Evolutionary conservation across 2,113 vertebrate species (phyloP).

Genomic region (Verasper variegatus): DNA sequence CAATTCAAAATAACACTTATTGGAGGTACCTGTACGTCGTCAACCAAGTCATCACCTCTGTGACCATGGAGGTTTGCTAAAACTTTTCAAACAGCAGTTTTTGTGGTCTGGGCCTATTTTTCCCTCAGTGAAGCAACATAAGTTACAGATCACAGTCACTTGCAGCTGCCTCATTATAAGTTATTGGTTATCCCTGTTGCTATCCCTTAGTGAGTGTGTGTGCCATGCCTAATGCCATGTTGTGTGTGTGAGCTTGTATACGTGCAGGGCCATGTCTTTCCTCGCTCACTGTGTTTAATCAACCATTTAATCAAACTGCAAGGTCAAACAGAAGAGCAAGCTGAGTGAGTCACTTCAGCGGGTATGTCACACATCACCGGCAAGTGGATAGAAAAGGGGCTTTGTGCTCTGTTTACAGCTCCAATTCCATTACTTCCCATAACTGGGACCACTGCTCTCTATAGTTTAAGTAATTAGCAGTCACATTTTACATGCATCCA

Average conservation of each 20-base stretch:
- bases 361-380: conserved; percentile 17
- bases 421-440: not conserved
- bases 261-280: conserved; percentile 19
- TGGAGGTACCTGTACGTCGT: not conserved
- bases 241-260: not conserved
- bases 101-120: not conserved
- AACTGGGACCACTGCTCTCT: conserved; percentile 7
- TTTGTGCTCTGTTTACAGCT: conserved; percentile 5
- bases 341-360: conserved; percentile 18
- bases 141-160: conserved; percentile 18
- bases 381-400: not conserved
- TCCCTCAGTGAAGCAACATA: not conserved
- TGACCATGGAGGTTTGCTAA: not conserved
- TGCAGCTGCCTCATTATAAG: not conserved
- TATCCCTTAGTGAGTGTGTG: not conserved
- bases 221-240: not conserved
- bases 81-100: not conserved
- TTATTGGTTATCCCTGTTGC: conserved; percentile 21
- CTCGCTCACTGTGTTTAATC: conserved; percentile 46
- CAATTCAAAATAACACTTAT: not conserved
- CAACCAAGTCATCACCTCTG: not conserved
- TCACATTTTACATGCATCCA: not conserved
- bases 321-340: conserved; percentile 51
- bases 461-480: conserved; percentile 11
- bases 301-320: conserved; percentile 59